Evolutionary conservation across 2,113 vertebrate genomes (phyloP).

Genomic region (Hirundichthys speculiger): DNA sequence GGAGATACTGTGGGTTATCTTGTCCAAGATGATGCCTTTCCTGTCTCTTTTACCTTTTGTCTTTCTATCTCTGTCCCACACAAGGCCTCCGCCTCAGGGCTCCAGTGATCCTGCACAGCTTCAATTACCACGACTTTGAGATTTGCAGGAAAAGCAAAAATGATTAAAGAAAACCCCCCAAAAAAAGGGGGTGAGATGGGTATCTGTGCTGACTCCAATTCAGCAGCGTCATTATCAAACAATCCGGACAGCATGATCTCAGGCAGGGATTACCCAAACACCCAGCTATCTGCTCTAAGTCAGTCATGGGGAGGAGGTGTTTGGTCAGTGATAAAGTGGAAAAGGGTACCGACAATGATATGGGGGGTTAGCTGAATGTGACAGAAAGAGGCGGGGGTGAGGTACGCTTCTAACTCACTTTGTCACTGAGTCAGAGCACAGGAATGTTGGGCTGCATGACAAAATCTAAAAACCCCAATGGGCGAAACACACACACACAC

Average conservation of each 20-base stretch:
- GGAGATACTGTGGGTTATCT: background rate
- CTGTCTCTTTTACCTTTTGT: conserved; percentile 19
- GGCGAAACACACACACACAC: conserved; percentile 17
- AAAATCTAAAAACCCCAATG: conserved; percentile 68
- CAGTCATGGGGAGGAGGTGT: conserved; percentile 38
- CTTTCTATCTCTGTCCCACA: conserved; percentile 22
- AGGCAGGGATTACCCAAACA: conserved; percentile 59
- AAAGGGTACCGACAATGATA: conserved; percentile 54
- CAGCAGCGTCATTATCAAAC: conserved; percentile 53
- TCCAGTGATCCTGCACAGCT: conserved; percentile 12
- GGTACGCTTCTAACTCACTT: conserved; percentile 57
- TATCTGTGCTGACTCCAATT: conserved; percentile 45
- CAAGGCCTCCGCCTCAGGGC: conserved; percentile 37
- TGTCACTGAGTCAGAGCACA: conserved; percentile 78
- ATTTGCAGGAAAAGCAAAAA: conserved; percentile 41
- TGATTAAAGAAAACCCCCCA: background rate
- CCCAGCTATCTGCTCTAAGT: conserved; percentile 46
- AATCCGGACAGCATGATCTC: conserved; percentile 54
- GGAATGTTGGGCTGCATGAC: conserved; percentile 80
- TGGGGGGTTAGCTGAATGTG: conserved; percentile 43
- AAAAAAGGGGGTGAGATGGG: conserved; percentile 34
- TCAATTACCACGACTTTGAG: conserved; percentile 26
- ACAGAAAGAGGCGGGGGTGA: conserved; percentile 54
- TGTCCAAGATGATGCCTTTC: conserved; percentile 17
- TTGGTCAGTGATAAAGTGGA: conserved; percentile 55